phyloP scores from a whole-genome alignment of 2,888 invertebrate genomes.

The Drosophila phalerata region DNA sequence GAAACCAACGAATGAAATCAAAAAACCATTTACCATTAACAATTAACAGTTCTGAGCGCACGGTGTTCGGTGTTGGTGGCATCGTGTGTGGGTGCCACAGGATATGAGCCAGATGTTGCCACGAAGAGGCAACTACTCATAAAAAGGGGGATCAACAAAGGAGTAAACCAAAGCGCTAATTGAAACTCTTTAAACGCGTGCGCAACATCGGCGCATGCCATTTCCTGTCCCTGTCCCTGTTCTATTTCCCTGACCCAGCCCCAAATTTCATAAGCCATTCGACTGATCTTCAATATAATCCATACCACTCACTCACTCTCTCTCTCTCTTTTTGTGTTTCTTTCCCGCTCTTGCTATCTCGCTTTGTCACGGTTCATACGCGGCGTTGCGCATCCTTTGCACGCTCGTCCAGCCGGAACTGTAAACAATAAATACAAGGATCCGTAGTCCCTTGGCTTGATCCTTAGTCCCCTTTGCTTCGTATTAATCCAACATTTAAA shows the following conservation, averaged over 20 bases:
- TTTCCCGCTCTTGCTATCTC: conserved; percentile 7
- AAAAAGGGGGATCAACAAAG: conserved; percentile 57
- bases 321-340: not conserved
- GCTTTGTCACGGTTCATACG: conserved; percentile 49
- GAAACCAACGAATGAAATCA: not conserved
- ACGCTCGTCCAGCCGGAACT: conserved; percentile 83
- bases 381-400: conserved; percentile 53
- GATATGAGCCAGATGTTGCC: conserved; percentile 66
- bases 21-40: not conserved
- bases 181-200: conserved; percentile 69
- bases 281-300: conserved; percentile 40
- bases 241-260: not conserved
- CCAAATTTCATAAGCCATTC: not conserved
- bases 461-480: conserved; percentile 32
- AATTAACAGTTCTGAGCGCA: conserved; percentile 35
- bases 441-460: conserved; percentile 19
- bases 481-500: conserved; percentile 43
- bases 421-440: conserved; percentile 82
- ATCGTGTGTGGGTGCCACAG: conserved; percentile 72
- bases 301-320: not conserved
- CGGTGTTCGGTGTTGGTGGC: not conserved
- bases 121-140: conserved; percentile 23
- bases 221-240: too few species aligned
- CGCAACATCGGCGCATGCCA: conserved; percentile 58
- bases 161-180: conserved; percentile 66